These are phyloP conservation scores for Trissoscelio sp. DNA, from an alignment of 2,888 invertebrate species.

Conservation along the genomic window DNA sequence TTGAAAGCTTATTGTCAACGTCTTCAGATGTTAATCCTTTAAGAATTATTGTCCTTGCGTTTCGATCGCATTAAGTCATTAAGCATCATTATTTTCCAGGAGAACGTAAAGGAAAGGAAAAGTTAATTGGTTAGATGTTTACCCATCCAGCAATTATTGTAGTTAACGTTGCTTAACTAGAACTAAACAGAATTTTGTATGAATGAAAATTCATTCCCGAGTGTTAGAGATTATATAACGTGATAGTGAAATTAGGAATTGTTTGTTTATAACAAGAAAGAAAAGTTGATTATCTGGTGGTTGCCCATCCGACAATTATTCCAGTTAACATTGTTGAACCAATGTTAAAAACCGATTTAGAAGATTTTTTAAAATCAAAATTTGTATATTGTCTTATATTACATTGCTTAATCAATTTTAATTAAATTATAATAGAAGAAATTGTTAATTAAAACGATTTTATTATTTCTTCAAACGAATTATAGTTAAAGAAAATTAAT, in stretches of 20 bases:
- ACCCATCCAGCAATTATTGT: conserved; percentile 21
- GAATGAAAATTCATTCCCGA: not conserved
- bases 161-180: conserved; percentile 25
- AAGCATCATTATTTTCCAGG: not conserved
- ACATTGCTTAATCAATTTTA: no score
- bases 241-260: not conserved
- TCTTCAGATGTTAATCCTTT: no score
- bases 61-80: no score
- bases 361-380: no score
- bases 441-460: no score
- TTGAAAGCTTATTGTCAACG: not conserved
- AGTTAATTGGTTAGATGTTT: conserved; percentile 8
- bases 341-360: not conserved
- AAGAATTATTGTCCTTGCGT: no score
- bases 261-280: not conserved
- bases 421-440: no score
- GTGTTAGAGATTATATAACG: not conserved
- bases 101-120: conserved; percentile 4
- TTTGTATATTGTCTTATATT: no score
- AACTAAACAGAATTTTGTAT: not conserved
- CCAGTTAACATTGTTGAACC: not conserved
- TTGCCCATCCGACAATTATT: not conserved
- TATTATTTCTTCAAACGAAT: no score
- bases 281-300: not conserved
- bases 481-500: no score